A percentile compares a stretch with the other conserved stretches of the same genome.
Evolutionary conservation across 2,797 vertebrate genomes (phyloP).

Genomic region (Argyrosomus regius): DNA sequence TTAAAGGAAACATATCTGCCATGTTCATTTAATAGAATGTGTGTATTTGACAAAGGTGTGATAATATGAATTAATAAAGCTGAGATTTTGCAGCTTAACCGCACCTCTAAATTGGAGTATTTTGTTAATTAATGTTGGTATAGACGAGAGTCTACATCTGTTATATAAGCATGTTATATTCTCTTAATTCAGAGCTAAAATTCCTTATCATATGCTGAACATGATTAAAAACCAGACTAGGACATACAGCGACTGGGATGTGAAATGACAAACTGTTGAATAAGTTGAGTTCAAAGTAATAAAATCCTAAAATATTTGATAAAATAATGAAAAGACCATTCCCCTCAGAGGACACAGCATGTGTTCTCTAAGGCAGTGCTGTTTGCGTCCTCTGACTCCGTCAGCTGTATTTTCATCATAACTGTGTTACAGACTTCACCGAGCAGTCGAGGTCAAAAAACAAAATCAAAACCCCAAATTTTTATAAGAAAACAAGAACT

Average conservation of each 20-base stretch:
- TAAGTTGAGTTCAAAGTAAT: not conserved
- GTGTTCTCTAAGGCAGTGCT: not conserved
- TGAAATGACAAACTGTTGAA: not conserved
- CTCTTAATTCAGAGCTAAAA: not conserved
- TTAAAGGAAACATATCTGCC: too few relatives aligned
- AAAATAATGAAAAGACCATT: not conserved
- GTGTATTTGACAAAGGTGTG: too few relatives aligned
- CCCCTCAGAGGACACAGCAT: not conserved
- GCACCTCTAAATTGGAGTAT: too few relatives aligned
- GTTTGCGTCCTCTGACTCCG: not conserved
- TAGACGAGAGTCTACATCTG: not conserved
- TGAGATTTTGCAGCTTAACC: too few relatives aligned
- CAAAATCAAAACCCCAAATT: slow-evolving; percentile 1
- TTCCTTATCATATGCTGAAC: not conserved
- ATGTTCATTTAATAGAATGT: too few relatives aligned
- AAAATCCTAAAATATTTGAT: not conserved
- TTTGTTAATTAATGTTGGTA: too few relatives aligned
- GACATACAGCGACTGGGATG: not conserved
- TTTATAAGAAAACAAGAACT: not conserved
- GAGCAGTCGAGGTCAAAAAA: slow-evolving; percentile 1
- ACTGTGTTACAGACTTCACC: not conserved
- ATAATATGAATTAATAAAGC: too few relatives aligned
- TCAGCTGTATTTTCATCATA: not conserved
- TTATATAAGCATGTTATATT: not conserved
- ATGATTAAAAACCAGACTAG: not conserved